phyloP scores from a whole-genome alignment of 2,888 invertebrate species.

The Alloscopus bannaensis region DNA sequence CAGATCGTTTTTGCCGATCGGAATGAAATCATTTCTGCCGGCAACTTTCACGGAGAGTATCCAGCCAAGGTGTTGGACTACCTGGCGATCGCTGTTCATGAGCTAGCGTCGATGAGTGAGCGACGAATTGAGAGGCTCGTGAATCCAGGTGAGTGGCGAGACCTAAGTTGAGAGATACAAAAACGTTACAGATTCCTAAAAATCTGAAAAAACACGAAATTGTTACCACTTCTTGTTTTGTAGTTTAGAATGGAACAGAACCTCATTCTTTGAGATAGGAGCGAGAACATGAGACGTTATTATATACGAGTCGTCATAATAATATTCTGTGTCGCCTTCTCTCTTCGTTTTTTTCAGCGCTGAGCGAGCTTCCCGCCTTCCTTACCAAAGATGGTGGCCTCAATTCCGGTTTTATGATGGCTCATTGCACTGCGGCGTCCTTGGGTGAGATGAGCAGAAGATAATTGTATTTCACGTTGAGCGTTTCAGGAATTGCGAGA shows the following conservation, averaged over 20 bases:
- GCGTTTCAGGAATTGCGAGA: too few species aligned
- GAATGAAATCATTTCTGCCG: slow-evolving; percentile 81
- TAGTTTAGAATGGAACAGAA: too few species aligned
- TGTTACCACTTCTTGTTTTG: too few species aligned
- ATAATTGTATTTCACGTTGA: too few species aligned
- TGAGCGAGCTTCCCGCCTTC: slow-evolving; percentile 82
- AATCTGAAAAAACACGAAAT: too few species aligned
- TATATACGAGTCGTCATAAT: neutral
- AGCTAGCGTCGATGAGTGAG: slow-evolving; percentile 82
- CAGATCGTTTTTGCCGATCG: slow-evolving; percentile 78
- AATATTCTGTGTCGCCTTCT: neutral
- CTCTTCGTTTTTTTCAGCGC: slow-evolving; percentile 75
- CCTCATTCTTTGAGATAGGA: neutral
- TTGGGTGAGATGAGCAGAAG: slow-evolving; percentile 76
- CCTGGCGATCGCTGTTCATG: slow-evolving; percentile 81
- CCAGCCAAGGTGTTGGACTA: slow-evolving; percentile 82
- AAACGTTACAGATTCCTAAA: too few species aligned
- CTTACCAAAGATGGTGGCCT: slow-evolving; percentile 82
- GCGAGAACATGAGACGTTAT: neutral
- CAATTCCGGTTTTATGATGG: slow-evolving; percentile 83
- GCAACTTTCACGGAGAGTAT: slow-evolving; percentile 84
- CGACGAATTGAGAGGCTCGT: slow-evolving; percentile 81
- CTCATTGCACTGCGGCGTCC: slow-evolving; percentile 82
- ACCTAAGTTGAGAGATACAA: too few species aligned
- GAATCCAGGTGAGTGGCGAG: slow-evolving; percentile 78